Conservation (phyloP, 2,113 vertebrate species). For the Hippocampus comes region DNA sequence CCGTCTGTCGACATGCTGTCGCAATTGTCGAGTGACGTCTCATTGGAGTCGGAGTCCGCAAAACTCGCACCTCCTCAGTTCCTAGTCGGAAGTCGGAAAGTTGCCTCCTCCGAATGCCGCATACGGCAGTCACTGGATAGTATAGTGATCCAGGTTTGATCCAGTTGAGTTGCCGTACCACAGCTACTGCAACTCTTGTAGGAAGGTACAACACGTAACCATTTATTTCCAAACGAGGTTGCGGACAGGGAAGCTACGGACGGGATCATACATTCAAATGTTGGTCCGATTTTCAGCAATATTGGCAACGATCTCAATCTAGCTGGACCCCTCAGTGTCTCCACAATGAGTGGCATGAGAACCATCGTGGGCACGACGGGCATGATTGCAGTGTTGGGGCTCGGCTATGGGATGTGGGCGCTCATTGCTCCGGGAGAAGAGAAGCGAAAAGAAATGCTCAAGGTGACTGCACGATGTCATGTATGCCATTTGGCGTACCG, state of each 20-base stretch:
- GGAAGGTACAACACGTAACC: background rate
- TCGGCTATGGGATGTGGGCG: conserved; percentile 7
- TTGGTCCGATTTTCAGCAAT: background rate
- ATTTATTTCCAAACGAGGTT: background rate
- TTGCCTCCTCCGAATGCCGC: too few species aligned
- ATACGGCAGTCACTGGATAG: too few species aligned
- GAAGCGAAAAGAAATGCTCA: background rate
- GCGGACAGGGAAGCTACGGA: background rate
- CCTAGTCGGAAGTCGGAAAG: too few species aligned
- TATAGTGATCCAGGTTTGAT: background rate
- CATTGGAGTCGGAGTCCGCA: too few species aligned
- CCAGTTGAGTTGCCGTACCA: background rate
- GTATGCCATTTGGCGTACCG: background rate
- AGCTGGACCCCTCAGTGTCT: background rate
- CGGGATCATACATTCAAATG: background rate
- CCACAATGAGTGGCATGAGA: conserved; percentile 3
- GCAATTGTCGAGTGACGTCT: too few species aligned
- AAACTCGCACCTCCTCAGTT: too few species aligned
- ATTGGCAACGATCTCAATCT: background rate
- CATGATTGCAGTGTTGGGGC: background rate
- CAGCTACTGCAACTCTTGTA: background rate
- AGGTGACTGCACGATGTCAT: background rate
- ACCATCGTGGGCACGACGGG: background rate
- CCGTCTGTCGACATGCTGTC: too few species aligned
- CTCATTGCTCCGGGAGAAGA: conserved; percentile 2